Evolutionary conservation across 92 coral and sea anemone genomes (phyloP), one percentile per base, ranked within the genome.

Genomic region (Actinernus sp.): DNA sequence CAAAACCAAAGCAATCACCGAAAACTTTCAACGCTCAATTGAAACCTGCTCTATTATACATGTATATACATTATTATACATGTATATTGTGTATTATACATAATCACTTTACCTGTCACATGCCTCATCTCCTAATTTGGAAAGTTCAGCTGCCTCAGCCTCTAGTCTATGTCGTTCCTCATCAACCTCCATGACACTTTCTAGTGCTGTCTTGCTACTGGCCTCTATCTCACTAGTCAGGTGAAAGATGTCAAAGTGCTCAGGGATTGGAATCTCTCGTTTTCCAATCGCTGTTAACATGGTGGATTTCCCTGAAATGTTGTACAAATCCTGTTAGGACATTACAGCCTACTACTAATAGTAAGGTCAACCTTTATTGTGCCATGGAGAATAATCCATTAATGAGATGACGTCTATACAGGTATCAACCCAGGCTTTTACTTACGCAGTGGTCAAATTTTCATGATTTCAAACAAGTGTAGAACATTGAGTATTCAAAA

Each of bases 131-230:
- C 99, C 99, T 22, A 65, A 87, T 55, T 86, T 90, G 21, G 97
- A 68, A 31, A 95, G 66, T 54, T 80, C 92, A 2, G 88, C 88
- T 9, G 99, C 97, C 71, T 95, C 99, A 23, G 61, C 82, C 49
- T 95, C 99, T 17, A 95, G 94, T 38, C 96, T 65, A 55, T 76
- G 68, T 36, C 97, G 66, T 47, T 95, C 99, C 53, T 91, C 90
- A 59, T 95, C 89, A 65, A 95, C 99, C 38, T 95, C 99, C 91
- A 95, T 92, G 3, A 95, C 99, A 56, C 97, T 74, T 32, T 91
- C 65, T 11, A 95, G 84, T 25, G 99, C 96, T 26, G 99, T 95
- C 56, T 95, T 95, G 16, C 91, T 97, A 48, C 92, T 74, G 7
- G 99, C 86, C 47, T 74, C 92, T 37, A 95, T 95, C 72, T 95